Evolutionary conservation across 1,140 invertebrate genomes (phyloP).

Genomic region (Drosophila tristis): DNA sequence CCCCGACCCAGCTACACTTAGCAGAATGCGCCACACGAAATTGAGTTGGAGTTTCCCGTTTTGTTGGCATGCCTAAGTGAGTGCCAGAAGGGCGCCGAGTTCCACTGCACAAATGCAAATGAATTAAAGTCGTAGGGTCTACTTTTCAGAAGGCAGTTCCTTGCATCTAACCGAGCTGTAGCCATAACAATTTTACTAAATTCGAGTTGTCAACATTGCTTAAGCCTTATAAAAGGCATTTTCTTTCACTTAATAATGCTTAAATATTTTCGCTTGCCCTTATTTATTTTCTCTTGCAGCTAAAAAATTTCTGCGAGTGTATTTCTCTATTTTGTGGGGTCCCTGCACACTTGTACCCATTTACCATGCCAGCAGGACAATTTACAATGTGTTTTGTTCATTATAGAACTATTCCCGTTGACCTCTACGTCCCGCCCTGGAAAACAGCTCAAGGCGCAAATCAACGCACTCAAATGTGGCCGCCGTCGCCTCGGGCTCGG

Average conservation of each 20-base stretch:
- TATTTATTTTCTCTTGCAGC: no score
- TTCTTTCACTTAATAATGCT: no score
- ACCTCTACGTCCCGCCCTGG: slow-evolving; percentile 56
- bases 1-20: slow-evolving; percentile 38
- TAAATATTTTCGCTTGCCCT: no score
- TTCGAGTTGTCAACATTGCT: background rate
- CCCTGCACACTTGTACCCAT: slow-evolving; percentile 66
- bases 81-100: background rate
- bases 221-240: background rate
- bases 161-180: no score
- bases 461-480: slow-evolving; percentile 64
- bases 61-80: slow-evolving; percentile 31
- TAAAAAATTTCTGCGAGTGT: slow-evolving; percentile 40
- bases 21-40: slow-evolving; percentile 1
- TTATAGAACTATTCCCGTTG: slow-evolving; percentile 79
- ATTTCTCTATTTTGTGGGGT: slow-evolving; percentile 8
- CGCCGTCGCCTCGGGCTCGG: slow-evolving; percentile 60
- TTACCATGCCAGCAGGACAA: slow-evolving; percentile 73
- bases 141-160: background rate
- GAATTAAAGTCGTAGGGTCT: no score
- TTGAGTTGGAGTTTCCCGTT: slow-evolving; percentile 21
- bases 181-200: background rate
- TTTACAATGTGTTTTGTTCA: slow-evolving; percentile 83
- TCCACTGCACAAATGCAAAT: slow-evolving; percentile 28
- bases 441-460: slow-evolving; percentile 61